Conservation (phyloP, 2,113 vertebrate species). For the Tupaia tana region DNA sequence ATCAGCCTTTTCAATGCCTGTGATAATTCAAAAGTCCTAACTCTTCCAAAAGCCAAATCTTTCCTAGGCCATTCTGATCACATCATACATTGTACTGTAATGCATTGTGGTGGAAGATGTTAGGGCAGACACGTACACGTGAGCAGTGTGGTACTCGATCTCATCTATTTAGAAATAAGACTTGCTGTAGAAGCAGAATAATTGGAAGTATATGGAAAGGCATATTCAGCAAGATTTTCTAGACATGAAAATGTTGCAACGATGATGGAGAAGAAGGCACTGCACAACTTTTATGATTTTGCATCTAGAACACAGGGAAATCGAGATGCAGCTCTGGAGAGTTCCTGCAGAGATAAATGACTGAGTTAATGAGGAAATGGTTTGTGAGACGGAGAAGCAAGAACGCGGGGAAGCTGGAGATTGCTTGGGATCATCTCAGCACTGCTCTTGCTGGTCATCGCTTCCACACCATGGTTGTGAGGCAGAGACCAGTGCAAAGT, state of each 20-base stretch:
- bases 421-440: neutral
- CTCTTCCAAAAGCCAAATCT: neutral
- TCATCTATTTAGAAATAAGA: too few species aligned
- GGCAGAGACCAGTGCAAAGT: neutral
- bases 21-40: neutral
- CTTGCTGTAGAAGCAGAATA: neutral
- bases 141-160: too few species aligned
- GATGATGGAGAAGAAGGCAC: neutral
- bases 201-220: neutral
- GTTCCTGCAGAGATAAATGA: neutral
- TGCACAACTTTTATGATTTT: neutral
- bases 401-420: neutral
- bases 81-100: neutral
- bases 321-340: neutral
- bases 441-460: neutral
- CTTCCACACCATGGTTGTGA: neutral
- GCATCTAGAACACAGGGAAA: neutral
- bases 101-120: neutral
- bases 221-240: neutral
- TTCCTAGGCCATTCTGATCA: neutral
- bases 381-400: neutral
- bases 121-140: neutral
- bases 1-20: too few species aligned
- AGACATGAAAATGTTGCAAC: neutral
- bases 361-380: neutral